A percentile compares a stretch with the other conserved stretches of the same genome.
Evolutionary conservation across 2,113 vertebrate genomes (phyloP).

Genomic region (Neotoma lepida): DNA sequence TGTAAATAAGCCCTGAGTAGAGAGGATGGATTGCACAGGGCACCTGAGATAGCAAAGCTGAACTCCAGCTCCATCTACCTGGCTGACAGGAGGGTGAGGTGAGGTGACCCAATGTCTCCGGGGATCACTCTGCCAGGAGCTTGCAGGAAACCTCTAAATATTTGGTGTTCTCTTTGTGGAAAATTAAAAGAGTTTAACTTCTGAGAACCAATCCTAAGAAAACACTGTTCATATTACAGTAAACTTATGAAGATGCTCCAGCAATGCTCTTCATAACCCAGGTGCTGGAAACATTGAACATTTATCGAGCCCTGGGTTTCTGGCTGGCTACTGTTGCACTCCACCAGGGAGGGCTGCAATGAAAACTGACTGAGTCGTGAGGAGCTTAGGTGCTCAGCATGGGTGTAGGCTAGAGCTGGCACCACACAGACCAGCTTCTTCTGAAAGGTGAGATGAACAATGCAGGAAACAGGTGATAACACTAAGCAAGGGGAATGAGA

Average conservation of each 20-base stretch:
- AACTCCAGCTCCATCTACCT: not conserved
- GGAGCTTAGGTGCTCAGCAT: not conserved
- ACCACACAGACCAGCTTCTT: not conserved
- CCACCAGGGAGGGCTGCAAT: not conserved
- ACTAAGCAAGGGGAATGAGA: not conserved
- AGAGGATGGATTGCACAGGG: not conserved
- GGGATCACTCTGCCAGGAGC: not conserved
- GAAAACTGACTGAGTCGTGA: not conserved
- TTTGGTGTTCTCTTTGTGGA: conserved; percentile 5
- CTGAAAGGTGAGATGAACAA: not conserved
- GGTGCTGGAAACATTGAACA: not conserved
- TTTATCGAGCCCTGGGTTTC: not conserved
- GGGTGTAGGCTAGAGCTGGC: not conserved
- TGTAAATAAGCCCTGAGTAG: not conserved
- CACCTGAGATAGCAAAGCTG: not conserved
- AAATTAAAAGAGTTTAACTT: not conserved
- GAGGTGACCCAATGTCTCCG: not conserved
- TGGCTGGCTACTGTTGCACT: not conserved
- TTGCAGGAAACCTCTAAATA: not conserved
- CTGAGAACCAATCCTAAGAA: not conserved
- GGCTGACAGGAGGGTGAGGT: not conserved
- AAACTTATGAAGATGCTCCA: not conserved
- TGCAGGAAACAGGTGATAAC: not conserved
- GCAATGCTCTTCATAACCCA: not conserved
- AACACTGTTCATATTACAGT: not conserved